These are phyloP conservation scores for Rhinophrynus dorsalis DNA, from an alignment of 2,797 vertebrate species.

Conservation along the genomic window DNA sequence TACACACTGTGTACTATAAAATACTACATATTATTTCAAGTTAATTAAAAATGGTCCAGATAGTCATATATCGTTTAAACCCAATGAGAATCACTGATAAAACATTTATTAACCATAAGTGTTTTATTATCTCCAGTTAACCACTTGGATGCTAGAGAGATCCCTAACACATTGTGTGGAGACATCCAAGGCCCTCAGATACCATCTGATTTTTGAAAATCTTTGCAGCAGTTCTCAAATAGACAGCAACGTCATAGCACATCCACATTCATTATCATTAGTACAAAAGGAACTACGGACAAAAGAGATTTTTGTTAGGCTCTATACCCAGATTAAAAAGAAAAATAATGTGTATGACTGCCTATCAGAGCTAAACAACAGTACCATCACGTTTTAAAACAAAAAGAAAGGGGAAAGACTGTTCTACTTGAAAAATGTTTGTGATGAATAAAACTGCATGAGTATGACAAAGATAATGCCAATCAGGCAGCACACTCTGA, in stretches of 20 bases:
- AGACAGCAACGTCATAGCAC: not conserved
- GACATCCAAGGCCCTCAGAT: no score
- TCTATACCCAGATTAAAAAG: not conserved
- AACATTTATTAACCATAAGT: no score
- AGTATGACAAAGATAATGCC: constrained; percentile 34
- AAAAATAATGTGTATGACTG: constrained; percentile 18
- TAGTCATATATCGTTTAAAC: no score
- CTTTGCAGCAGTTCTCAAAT: not conserved
- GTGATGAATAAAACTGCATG: constrained; percentile 38
- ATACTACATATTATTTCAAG: no score
- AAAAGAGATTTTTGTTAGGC: not conserved
- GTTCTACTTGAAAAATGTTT: constrained; percentile 6
- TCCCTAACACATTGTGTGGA: no score
- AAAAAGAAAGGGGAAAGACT: constrained; percentile 12
- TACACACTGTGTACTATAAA: no score
- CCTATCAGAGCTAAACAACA: constrained; percentile 22
- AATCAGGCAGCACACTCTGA: constrained; percentile 21
- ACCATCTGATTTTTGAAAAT: no score
- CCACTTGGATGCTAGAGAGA: no score
- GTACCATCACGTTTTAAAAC: constrained; percentile 26
- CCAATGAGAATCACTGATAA: no score
- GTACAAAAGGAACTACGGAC: constrained; percentile 14
- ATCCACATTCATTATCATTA: constrained; percentile 16
- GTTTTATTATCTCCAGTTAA: no score
- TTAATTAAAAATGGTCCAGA: no score